These are phyloP conservation scores for Aphrocallistes beatrix DNA, from an alignment of 37 sponge, comb jelly and placozoan species.

Conservation along the genomic window DNA sequence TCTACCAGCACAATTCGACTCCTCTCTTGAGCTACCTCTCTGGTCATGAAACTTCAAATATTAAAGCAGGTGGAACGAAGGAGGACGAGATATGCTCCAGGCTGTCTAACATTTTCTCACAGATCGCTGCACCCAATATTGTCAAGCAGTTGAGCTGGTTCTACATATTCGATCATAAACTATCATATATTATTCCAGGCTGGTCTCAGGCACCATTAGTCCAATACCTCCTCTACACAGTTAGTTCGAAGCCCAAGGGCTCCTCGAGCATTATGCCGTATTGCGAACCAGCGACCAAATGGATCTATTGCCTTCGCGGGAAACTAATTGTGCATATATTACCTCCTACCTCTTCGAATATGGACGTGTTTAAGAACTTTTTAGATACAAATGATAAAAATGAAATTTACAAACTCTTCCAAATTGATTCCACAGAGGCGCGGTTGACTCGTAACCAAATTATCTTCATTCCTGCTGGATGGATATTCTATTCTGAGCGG, in stretches of 20 bases:
- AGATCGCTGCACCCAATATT: background rate
- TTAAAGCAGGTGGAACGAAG: background rate
- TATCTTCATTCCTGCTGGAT: background rate
- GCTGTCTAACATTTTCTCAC: background rate
- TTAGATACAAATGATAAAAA: background rate
- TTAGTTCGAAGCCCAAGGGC: background rate
- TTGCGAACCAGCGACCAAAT: background rate
- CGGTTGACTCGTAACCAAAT: background rate
- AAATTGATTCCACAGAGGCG: background rate
- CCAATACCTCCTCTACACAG: background rate
- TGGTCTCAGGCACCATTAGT: background rate
- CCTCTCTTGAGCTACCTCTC: background rate
- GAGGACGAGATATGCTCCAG: background rate
- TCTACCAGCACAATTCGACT: background rate
- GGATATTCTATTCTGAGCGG: background rate
- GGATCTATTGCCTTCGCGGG: background rate
- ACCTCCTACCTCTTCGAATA: background rate
- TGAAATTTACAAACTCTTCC: background rate
- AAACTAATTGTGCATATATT: background rate
- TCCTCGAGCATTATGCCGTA: background rate
- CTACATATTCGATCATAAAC: background rate
- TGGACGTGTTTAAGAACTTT: background rate
- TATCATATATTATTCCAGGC: background rate
- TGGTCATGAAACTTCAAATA: background rate
- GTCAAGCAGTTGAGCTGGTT: constrained; percentile 2